Evolutionary conservation across 2,797 vertebrate species (phyloP).

Genomic region (Iguana delicatissima): DNA sequence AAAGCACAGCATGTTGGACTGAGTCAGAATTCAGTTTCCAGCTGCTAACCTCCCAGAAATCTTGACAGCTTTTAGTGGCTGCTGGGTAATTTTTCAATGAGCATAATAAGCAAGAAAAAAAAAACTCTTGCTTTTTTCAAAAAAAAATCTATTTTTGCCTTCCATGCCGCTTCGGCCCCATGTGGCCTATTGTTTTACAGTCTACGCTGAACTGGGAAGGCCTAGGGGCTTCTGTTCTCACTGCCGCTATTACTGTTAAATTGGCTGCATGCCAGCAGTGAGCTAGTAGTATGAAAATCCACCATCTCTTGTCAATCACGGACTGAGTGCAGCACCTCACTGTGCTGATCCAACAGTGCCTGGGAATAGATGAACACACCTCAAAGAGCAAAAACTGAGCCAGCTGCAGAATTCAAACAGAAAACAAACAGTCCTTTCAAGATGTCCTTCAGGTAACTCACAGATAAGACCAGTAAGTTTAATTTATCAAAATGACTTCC

Average conservation of each 20-base stretch:
- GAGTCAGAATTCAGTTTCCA: not conserved
- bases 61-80: not conserved
- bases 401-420: not conserved
- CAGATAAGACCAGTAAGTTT: not conserved
- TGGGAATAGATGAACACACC: not conserved
- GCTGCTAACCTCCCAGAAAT: not conserved
- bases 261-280: not conserved
- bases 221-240: constrained; percentile 3
- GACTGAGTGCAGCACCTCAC: not conserved
- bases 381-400: not conserved
- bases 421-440: constrained; percentile 15
- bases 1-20: not conserved
- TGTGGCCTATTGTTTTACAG: constrained; percentile 1
- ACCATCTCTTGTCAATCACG: not conserved
- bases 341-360: not conserved
- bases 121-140: not conserved
- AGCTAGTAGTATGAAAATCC: not conserved
- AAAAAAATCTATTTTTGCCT: not conserved
- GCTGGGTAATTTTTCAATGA: not conserved
- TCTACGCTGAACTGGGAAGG: constrained; percentile 1
- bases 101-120: not conserved
- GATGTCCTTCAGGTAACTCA: not conserved
- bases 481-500: not conserved
- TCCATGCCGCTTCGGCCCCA: not conserved
- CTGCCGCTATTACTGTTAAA: constrained; percentile 1